phyloP scores from a whole-genome alignment of 2,113 vertebrate species.

The Rhipidura dahli region DNA sequence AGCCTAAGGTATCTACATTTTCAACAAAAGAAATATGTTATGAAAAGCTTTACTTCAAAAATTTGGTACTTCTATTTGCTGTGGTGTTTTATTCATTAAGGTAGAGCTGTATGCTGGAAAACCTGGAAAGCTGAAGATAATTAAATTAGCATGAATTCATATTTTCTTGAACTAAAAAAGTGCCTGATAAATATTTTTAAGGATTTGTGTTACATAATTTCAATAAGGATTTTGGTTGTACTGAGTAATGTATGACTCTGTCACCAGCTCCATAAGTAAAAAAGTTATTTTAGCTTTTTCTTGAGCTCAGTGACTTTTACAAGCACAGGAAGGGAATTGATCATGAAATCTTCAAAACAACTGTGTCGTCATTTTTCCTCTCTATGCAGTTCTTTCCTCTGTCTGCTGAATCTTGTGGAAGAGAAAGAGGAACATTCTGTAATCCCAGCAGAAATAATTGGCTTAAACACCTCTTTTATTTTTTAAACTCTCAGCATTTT shows the following conservation, averaged over 20 bases:
- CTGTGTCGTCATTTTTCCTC: conserved; percentile 13
- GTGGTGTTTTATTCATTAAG: not conserved
- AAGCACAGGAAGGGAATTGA: conserved; percentile 37
- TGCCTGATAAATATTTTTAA: not conserved
- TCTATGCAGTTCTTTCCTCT: not conserved
- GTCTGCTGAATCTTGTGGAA: not conserved
- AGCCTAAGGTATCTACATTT: not conserved
- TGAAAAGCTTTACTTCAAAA: not conserved
- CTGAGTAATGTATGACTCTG: not conserved
- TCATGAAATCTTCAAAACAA: conserved; percentile 36
- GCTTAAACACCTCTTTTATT: not conserved
- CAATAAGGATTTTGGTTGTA: not conserved
- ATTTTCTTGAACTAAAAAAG: not conserved
- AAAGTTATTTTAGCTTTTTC: conserved; percentile 22
- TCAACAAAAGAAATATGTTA: not conserved
- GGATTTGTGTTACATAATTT: not conserved
- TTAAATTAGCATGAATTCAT: not conserved
- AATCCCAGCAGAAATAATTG: conserved; percentile 9
- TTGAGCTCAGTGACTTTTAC: conserved; percentile 27
- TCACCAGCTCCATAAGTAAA: not conserved
- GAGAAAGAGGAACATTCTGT: not conserved
- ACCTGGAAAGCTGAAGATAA: not conserved
- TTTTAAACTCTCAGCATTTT: not conserved
- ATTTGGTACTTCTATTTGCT: not conserved
- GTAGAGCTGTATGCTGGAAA: not conserved